Base-by-base conservation (phyloP, 2,113 vertebrate species). In the Erythrolamprus reginae region DNA sequence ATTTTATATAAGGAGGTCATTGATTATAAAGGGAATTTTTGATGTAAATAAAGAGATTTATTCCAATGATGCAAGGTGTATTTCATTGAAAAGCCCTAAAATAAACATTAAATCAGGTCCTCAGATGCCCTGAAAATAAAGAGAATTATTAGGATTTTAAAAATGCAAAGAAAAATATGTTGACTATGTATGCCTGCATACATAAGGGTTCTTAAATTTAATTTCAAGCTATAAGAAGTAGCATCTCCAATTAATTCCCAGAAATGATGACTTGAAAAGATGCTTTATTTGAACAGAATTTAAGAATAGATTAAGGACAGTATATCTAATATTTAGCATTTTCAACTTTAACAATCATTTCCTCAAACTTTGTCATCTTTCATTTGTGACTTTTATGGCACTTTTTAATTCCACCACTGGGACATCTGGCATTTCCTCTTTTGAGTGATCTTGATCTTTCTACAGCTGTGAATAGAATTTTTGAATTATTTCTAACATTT, bases 21-120 rank as follows among this genome's bases (percentile, higher is more conserved):
- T 94, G 87, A 94, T 94, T 95, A 86, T 50, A 92, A 70, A 95
- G 61, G 89, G 93, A 95, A 90, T 94, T 95, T 96, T 96, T 95
- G 92, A 96, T 96, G 26, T 86, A 96, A 96, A 93, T 84, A 95
- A 88, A 94, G 93, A 90, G 86, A 42, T 4, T 21, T 86, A 93
- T 93, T 90, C 55, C 77, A 93, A 93, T 89, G 93, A 94, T 87
- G 89, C 90, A 93, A 94, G 65, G 50, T 82, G 38, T 52, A 89
- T 33, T 86, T 82, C 65, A 26, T 86, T 92, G 52, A 48, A 45
- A 89, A 90, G 33, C 83, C 91, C 50, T 93, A 82, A 90, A 93
- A 95, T 92, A 95, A 70, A 45, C 38, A 89, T 85, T 89, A 93
- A 82, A 93, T 93, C 45, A 93, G 93, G 42, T 91, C 70, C 56